Evolutionary conservation across 2,113 vertebrate genomes (phyloP).

Genomic region (Crocuta crocuta): DNA sequence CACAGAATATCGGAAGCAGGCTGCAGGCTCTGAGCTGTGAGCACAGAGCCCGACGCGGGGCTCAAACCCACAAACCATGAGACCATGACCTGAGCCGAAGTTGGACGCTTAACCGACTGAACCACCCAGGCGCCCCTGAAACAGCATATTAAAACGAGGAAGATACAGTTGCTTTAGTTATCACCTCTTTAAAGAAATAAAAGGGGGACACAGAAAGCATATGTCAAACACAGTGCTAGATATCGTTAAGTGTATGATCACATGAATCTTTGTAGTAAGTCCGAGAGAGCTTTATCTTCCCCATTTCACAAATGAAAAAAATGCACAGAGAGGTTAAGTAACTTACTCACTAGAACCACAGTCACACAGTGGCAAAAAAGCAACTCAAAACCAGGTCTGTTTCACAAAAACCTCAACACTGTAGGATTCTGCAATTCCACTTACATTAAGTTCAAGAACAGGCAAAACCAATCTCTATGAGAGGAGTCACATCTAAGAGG

Average conservation of each 20-base stretch:
- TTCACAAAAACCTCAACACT: not conserved
- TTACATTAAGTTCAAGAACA: not conserved
- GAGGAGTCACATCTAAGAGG: not conserved
- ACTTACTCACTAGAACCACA: not conserved
- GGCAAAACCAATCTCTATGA: not conserved
- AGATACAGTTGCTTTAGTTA: not conserved
- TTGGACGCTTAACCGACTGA: no score
- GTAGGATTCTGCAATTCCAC: not conserved
- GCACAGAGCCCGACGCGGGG: no score
- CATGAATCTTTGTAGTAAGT: not conserved
- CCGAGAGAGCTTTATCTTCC: not conserved
- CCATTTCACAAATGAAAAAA: slow-evolving; percentile 47
- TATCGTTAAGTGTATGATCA: not conserved
- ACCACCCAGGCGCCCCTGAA: no score
- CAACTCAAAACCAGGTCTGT: not conserved
- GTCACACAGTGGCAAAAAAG: not conserved
- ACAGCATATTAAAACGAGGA: not conserved
- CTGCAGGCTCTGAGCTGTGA: no score
- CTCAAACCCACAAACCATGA: no score
- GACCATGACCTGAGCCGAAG: no score
- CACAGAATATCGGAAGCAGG: no score
- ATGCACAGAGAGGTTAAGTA: not conserved
- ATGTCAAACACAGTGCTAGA: not conserved
- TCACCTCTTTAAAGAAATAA: slow-evolving; percentile 19
- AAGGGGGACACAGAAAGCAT: not conserved